phyloP scores from a whole-genome alignment of 1,140 invertebrate species.

The Ostrea denselamellosa region DNA sequence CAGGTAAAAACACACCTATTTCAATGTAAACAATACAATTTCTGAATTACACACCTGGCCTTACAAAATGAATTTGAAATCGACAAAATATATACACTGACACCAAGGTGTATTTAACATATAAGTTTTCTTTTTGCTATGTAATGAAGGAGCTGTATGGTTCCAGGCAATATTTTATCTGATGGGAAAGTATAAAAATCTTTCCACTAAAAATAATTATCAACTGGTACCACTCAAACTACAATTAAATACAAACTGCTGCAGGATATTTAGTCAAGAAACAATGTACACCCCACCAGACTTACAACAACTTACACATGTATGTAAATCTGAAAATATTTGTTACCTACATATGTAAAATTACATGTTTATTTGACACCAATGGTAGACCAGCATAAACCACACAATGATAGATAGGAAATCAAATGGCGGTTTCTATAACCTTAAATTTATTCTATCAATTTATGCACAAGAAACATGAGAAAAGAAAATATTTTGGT shows the following conservation, averaged over 20 bases:
- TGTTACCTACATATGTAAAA: conserved; percentile 8
- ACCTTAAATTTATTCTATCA: too few species aligned
- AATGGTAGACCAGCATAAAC: not conserved
- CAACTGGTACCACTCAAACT: not conserved
- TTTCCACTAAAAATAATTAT: conserved; percentile 31
- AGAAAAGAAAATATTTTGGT: not conserved
- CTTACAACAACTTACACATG: not conserved
- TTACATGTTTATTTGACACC: conserved; percentile 3
- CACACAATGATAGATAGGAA: not conserved
- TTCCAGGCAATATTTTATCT: conserved; percentile 6
- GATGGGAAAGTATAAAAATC: conserved; percentile 15
- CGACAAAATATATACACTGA: not conserved
- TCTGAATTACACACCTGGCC: not conserved
- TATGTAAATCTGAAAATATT: not conserved
- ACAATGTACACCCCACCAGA: not conserved
- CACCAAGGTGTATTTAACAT: not conserved
- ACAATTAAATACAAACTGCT: conserved; percentile 21
- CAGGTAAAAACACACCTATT: not conserved
- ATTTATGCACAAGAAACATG: not conserved
- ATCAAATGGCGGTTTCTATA: not conserved
- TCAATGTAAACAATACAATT: not conserved
- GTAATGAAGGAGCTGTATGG: not conserved
- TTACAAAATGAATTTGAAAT: not conserved
- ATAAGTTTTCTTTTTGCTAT: not conserved
- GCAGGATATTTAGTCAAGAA: conserved; percentile 5